Evolutionary conservation across 2,113 vertebrate genomes (phyloP).

Genomic region (Dunckerocampus dactyliophorus): DNA sequence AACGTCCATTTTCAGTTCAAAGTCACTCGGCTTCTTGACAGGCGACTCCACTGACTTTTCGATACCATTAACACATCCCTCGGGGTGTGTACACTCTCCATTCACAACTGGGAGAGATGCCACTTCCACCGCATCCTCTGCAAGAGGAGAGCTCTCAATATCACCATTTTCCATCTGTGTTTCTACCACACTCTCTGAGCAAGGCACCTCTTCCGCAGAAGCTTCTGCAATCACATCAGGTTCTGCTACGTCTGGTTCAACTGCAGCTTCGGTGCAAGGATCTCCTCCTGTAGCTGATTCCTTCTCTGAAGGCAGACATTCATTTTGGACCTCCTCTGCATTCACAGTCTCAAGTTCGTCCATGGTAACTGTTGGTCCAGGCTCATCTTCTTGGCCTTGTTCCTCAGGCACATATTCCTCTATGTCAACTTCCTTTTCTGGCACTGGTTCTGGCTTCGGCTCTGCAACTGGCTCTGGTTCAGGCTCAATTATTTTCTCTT

Average conservation of each 20-base stretch:
- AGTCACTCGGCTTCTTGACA: conserved; percentile 58
- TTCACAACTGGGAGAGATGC: conserved; percentile 52
- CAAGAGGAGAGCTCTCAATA: conserved; percentile 32
- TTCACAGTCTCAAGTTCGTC: conserved; percentile 14
- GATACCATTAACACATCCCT: conserved; percentile 66
- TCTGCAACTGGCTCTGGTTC: conserved; percentile 21
- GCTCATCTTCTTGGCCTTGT: conserved; percentile 27
- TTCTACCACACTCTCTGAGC: conserved; percentile 33
- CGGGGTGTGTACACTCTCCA: conserved; percentile 44
- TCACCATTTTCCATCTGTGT: conserved; percentile 69
- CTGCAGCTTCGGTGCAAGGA: conserved; percentile 10
- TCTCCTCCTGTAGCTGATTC: conserved; percentile 18
- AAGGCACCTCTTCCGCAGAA: conserved; percentile 24
- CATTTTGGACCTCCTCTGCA: conserved; percentile 11
- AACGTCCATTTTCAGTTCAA: conserved; percentile 73
- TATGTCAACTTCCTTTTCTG: conserved; percentile 9
- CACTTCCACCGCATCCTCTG: conserved; percentile 30
- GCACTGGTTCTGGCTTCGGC: conserved; percentile 5
- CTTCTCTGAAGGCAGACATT: conserved; percentile 24
- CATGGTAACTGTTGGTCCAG: conserved; percentile 15
- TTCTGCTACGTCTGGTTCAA: conserved; percentile 43
- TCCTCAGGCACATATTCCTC: conserved; percentile 20
- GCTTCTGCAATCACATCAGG: conserved; percentile 26
- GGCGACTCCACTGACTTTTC: conserved; percentile 50
- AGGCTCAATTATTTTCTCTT: conserved; percentile 11